Conservation (phyloP, 2,797 vertebrate species). For the Rhinella marina region DNA sequence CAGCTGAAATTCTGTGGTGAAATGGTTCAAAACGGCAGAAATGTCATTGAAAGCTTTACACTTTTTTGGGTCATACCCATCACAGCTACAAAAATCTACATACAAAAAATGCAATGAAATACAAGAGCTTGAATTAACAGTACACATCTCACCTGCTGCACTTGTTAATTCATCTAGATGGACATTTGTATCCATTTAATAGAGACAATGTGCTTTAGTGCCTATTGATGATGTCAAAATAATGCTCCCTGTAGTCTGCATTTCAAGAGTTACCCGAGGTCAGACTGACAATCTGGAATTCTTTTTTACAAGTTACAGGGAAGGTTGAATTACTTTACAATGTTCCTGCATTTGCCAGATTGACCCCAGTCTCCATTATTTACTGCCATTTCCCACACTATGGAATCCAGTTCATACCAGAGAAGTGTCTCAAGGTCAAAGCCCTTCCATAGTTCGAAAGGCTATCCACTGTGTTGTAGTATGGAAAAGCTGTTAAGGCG, state of each 20-base stretch:
- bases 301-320: constrained; percentile 20
- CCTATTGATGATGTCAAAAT: constrained; percentile 30
- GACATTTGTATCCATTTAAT: constrained; percentile 36
- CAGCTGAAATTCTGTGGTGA: background rate
- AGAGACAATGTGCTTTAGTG: background rate
- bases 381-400: constrained; percentile 37
- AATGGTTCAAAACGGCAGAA: background rate
- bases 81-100: background rate
- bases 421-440: constrained; percentile 20
- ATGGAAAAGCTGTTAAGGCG: constrained; percentile 26
- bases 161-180: constrained; percentile 6
- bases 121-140: too few relatives aligned
- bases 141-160: background rate
- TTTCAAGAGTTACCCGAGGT: background rate
- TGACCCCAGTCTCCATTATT: constrained; percentile 31
- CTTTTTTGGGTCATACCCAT: background rate
- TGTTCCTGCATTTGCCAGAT: background rate
- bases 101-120: background rate
- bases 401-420: background rate
- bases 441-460: constrained; percentile 30
- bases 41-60: background rate
- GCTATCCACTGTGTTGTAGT: constrained; percentile 13
- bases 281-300: background rate
- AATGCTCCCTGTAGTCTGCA: background rate
- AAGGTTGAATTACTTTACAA: constrained; percentile 32